These are phyloP conservation scores for Tachina grossa DNA, from an alignment of 2,888 invertebrate species.

Conservation along the genomic window DNA sequence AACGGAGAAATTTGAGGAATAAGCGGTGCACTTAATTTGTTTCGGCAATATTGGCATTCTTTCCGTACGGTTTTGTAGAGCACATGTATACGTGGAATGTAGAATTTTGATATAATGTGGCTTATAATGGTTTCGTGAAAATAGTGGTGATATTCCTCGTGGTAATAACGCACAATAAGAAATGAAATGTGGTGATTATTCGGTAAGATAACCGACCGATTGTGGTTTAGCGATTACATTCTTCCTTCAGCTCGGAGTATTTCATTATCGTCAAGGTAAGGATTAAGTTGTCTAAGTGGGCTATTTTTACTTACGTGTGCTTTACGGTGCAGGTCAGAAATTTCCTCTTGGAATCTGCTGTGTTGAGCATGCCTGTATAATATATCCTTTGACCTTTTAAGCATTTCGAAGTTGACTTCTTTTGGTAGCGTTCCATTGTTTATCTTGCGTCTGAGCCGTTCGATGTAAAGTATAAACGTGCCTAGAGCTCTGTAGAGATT, in stretches of 20 bases:
- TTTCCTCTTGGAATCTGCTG: not conserved
- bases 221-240: not conserved
- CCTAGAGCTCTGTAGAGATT: not conserved
- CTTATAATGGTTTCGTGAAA: slow-evolving; percentile 19
- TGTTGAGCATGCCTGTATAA: slow-evolving; percentile 6
- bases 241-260: slow-evolving; percentile 3
- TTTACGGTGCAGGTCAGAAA: not conserved
- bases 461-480: not conserved
- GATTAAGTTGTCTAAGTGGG: slow-evolving; percentile 13
- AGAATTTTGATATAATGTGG: slow-evolving; percentile 1
- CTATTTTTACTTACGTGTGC: slow-evolving; percentile 11
- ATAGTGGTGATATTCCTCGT: slow-evolving; percentile 5
- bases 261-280: not conserved
- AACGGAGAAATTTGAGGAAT: not conserved
- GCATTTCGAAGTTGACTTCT: slow-evolving; percentile 6
- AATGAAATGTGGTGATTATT: not conserved
- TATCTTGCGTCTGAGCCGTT: not conserved
- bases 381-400: not conserved
- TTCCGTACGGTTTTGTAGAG: slow-evolving; percentile 5
- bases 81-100: slow-evolving; percentile 12
- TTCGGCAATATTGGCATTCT: not conserved
- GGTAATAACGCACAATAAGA: slow-evolving; percentile 16
- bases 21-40: not conserved
- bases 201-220: slow-evolving; percentile 4
- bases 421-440: not conserved